Conservation (phyloP, 64 coral and sea anemone genomes). For the Astreopora myriophthalma region DNA sequence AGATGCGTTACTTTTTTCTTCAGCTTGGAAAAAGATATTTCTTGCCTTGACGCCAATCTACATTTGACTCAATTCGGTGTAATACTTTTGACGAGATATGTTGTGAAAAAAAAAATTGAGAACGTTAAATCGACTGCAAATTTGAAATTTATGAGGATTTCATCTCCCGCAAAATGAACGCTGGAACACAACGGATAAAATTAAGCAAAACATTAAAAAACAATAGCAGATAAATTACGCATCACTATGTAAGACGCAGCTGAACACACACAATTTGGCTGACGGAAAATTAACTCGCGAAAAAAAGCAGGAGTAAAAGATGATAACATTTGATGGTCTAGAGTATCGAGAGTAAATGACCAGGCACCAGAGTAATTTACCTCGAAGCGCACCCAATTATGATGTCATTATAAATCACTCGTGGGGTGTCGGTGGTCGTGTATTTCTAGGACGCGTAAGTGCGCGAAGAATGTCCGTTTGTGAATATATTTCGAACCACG, state of each 20-base stretch:
- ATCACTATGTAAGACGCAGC: background rate
- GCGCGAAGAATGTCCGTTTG: too few species aligned
- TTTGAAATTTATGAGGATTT: constrained; percentile 16
- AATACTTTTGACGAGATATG: too few species aligned
- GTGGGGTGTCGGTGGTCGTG: too few species aligned
- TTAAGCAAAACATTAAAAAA: background rate
- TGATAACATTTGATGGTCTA: background rate
- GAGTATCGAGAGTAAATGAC: too few species aligned
- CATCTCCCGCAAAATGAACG: background rate
- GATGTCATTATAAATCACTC: too few species aligned
- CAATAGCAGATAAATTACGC: constrained; percentile 24
- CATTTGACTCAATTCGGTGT: too few species aligned
- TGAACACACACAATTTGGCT: background rate
- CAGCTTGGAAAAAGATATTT: background rate
- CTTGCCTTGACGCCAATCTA: background rate
- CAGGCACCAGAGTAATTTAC: too few species aligned
- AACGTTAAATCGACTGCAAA: background rate
- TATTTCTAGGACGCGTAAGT: too few species aligned
- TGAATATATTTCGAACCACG: too few species aligned
- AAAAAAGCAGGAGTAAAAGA: background rate
- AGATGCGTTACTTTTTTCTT: background rate
- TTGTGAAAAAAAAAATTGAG: background rate
- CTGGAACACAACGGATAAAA: constrained; percentile 18
- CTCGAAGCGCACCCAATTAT: too few species aligned
- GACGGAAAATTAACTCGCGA: background rate